A percentile compares a stretch with the other conserved stretches of the same genome.
Conservation (phyloP, 2,113 vertebrate genomes). For the Cryptomyrus ogoouensis region DNA sequence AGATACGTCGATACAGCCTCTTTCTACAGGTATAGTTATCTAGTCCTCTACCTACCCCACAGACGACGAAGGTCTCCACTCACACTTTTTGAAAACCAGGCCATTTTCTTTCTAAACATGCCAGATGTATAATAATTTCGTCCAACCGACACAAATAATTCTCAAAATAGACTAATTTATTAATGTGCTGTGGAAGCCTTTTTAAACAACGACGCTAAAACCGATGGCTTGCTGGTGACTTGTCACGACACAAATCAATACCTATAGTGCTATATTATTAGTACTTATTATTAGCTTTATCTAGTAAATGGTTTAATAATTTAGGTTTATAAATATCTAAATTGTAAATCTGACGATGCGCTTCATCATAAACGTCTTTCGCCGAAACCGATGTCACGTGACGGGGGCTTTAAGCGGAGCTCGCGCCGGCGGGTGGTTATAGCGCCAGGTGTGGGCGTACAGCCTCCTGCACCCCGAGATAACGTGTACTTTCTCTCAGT, state of each 20-base stretch:
- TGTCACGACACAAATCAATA: background rate
- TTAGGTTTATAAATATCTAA: background rate
- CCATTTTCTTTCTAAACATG: conserved; percentile 58
- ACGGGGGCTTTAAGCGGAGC: background rate
- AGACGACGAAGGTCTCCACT: conserved; percentile 26
- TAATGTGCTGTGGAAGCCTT: background rate
- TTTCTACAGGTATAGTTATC: background rate
- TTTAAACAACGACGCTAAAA: background rate
- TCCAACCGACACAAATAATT: background rate
- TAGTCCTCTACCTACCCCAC: conserved; percentile 54
- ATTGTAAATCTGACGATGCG: background rate
- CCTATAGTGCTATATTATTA: background rate
- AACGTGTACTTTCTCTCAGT: background rate
- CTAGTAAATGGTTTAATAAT: background rate
- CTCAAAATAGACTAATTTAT: background rate
- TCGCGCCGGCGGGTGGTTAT: background rate
- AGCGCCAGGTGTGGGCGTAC: too few species aligned
- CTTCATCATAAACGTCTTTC: background rate
- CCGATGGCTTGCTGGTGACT: background rate
- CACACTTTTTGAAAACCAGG: conserved; percentile 65
- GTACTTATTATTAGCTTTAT: too few species aligned
- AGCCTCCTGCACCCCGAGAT: background rate
- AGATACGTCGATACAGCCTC: background rate
- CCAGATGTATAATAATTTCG: background rate
- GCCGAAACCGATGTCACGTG: background rate